phyloP scores from a whole-genome alignment of 2,797 vertebrate species.

The Nyctibius grandis region DNA sequence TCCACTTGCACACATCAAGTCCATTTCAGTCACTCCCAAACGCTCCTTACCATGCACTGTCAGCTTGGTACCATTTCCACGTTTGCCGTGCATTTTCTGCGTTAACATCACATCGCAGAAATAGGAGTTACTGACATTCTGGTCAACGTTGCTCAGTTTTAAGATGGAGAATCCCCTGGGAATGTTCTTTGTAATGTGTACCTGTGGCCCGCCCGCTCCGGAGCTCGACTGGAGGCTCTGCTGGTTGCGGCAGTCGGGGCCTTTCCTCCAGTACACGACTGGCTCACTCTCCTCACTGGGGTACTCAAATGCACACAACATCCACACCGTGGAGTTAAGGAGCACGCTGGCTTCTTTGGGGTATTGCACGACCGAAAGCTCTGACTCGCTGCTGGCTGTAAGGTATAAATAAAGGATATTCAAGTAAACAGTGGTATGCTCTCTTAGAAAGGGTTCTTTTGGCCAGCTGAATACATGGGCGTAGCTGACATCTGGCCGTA shows the following conservation, averaged over 20 bases:
- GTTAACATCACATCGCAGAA: background rate
- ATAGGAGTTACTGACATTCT: background rate
- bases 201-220: rapidly evolving
- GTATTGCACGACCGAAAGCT: background rate
- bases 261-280: background rate
- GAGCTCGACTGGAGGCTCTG: background rate
- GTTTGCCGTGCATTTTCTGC: background rate
- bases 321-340: background rate
- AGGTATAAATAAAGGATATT: background rate
- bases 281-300: background rate
- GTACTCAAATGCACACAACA: background rate
- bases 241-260: background rate
- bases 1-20: background rate
- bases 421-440: background rate
- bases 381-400: background rate
- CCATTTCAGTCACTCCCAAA: background rate
- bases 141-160: background rate
- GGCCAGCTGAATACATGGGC: rapidly evolving
- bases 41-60: background rate
- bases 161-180: background rate
- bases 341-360: background rate
- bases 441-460: background rate
- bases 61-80: background rate
- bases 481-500: rapidly evolving
- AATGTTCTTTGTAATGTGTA: background rate